Percentiles rank a stretch among this genome's conserved stretches.
These are phyloP conservation scores for Zaprionus ghesquierei DNA, from an alignment of 1,140 invertebrate genomes.

Conservation along the genomic window DNA sequence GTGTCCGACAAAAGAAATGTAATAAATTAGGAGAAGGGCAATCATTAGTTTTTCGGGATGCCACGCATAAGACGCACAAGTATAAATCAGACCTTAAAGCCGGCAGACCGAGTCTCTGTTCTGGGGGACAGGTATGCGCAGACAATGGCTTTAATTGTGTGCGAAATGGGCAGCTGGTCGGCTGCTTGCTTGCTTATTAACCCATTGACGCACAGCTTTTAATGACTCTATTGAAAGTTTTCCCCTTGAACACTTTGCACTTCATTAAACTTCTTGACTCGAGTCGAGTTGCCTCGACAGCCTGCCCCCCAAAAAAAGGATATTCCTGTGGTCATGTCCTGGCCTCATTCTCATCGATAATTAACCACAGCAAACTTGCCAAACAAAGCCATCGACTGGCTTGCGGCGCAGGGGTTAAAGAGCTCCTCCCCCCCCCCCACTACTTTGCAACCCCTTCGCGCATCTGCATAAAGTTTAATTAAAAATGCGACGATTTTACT, in stretches of 20 bases:
- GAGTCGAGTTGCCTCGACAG: conserved; percentile 32
- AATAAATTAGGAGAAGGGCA: conserved; percentile 71
- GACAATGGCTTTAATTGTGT: conserved; percentile 31
- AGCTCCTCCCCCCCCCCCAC: not conserved
- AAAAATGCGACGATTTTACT: conserved; percentile 58
- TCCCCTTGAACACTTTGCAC: conserved; percentile 60
- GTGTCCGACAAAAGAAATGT: conserved; percentile 57
- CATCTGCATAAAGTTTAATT: conserved; percentile 71
- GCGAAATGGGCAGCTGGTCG: not conserved
- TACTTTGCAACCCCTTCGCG: not conserved
- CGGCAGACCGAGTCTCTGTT: not conserved
- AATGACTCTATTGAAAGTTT: conserved; percentile 47
- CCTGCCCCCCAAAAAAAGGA: conserved; percentile 17
- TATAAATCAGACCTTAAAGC: conserved; percentile 42
- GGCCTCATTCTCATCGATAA: conserved; percentile 63
- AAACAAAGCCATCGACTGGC: conserved; percentile 42
- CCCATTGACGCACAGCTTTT: conserved; percentile 59
- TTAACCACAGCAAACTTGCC: conserved; percentile 73
- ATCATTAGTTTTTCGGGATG: conserved; percentile 63
- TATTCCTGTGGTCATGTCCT: conserved; percentile 26
- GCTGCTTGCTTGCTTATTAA: conserved; percentile 43
- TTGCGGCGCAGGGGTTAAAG: conserved; percentile 30
- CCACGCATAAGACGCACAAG: conserved; percentile 40
- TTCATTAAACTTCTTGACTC: conserved; percentile 68
- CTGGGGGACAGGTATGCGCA: conserved; percentile 1